Evolutionary conservation across 2,113 vertebrate genomes (phyloP).

Genomic region (Trichechus manatus): DNA sequence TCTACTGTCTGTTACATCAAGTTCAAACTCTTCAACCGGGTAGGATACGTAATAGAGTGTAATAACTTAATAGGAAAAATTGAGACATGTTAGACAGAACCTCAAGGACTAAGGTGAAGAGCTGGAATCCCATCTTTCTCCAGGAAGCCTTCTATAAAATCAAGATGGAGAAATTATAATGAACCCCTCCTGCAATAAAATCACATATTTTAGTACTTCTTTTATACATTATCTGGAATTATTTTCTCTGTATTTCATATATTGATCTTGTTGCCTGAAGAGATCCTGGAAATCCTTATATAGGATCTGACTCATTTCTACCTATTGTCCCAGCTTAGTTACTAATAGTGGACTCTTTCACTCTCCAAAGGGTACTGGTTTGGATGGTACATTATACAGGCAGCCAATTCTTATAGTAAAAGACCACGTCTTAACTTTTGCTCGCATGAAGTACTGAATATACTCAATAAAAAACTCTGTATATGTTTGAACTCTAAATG

Average conservation of each 20-base stretch:
- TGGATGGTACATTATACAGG: background rate
- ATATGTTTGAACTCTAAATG: background rate
- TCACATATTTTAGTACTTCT: background rate
- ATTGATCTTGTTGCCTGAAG: background rate
- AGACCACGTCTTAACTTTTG: background rate
- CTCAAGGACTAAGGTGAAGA: background rate
- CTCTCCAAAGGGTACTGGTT: background rate
- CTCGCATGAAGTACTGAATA: background rate
- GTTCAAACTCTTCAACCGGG: background rate
- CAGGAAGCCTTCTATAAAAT: background rate
- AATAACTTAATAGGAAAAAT: background rate
- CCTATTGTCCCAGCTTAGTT: background rate
- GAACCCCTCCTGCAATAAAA: background rate
- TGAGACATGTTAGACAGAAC: background rate
- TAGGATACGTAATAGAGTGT: background rate
- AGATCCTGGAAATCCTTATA: background rate
- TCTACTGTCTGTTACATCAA: background rate
- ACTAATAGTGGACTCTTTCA: background rate
- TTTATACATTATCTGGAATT: background rate
- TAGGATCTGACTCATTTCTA: background rate
- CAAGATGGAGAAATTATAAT: background rate
- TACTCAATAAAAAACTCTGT: background rate
- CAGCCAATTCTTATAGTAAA: background rate
- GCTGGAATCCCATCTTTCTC: background rate
- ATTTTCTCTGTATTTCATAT: background rate